Percentiles rank a stretch among this genome's conserved stretches.
phyloP scores from a whole-genome alignment of 1,140 invertebrate species.

The Ostrea denselamellosa region DNA sequence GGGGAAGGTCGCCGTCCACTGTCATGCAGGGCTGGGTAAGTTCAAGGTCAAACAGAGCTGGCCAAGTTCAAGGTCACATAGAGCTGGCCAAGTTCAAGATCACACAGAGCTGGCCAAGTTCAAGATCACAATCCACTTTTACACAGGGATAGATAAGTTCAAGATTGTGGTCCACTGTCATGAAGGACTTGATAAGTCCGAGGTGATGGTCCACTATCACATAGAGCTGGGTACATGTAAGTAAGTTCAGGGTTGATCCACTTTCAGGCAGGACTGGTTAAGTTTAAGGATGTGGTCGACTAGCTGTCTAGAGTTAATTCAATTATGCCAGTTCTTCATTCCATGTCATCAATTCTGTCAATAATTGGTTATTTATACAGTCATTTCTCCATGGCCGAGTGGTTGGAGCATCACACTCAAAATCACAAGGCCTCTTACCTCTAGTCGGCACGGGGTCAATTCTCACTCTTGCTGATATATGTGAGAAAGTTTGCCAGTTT shows the following conservation, averaged over 20 bases:
- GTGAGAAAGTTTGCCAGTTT: too few relatives aligned
- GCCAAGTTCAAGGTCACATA: slow-evolving; percentile 83
- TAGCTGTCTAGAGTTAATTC: too few relatives aligned
- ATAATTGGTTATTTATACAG: too few relatives aligned
- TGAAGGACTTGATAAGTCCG: slow-evolving; percentile 91
- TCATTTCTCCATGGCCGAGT: too few relatives aligned
- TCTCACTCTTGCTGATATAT: too few relatives aligned
- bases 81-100: slow-evolving; percentile 91
- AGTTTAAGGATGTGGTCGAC: too few relatives aligned
- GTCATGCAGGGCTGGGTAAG: slow-evolving; percentile 90
- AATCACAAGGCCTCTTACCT: too few relatives aligned
- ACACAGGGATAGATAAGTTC: slow-evolving; percentile 90
- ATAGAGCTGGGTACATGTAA: slow-evolving; percentile 92
- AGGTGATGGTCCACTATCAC: slow-evolving; percentile 93
- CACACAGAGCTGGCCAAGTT: slow-evolving; percentile 87
- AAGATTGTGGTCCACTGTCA: slow-evolving; percentile 94
- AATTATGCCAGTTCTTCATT: too few relatives aligned
- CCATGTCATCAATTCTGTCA: too few relatives aligned
- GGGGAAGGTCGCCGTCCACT: slow-evolving; percentile 92
- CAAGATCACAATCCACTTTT: slow-evolving; percentile 70
- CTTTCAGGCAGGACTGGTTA: too few relatives aligned
- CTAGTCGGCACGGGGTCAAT: too few relatives aligned
- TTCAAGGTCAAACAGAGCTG: neutral
- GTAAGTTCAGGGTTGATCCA: slow-evolving; percentile 47
- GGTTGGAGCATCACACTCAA: too few relatives aligned